These are phyloP conservation scores for Aphelinus certus DNA, from an alignment of 1,140 invertebrate species.

Conservation along the genomic window DNA sequence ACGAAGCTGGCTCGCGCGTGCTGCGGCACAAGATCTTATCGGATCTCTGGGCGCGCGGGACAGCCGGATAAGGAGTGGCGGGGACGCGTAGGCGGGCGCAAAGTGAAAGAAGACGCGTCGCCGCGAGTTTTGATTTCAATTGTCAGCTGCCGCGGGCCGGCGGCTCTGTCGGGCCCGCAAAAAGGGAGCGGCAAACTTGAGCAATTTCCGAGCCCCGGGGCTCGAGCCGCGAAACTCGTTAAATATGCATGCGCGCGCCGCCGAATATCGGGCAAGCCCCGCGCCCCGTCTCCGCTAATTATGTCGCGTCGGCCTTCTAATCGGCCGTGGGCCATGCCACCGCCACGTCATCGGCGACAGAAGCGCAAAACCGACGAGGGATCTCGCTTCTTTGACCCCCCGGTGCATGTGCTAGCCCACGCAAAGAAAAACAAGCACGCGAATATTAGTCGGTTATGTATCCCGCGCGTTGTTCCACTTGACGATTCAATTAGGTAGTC, in stretches of 20 bases:
- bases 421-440: no score
- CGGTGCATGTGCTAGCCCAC: no score
- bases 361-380: no score
- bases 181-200: constrained; percentile 43
- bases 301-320: constrained; percentile 57
- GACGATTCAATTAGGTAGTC: no score
- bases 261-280: constrained; percentile 23
- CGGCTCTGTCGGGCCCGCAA: constrained; percentile 1
- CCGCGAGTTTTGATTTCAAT: constrained; percentile 46
- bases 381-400: no score
- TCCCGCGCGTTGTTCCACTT: no score
- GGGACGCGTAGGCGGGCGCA: neutral
- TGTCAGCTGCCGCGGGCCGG: constrained; percentile 26
- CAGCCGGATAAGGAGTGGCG: constrained; percentile 28
- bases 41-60: neutral
- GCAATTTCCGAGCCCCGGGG: constrained; percentile 51
- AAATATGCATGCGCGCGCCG: constrained; percentile 57
- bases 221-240: constrained; percentile 51
- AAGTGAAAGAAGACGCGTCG: neutral
- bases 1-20: no score
- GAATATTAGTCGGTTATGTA: no score
- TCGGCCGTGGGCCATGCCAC: constrained; percentile 38
- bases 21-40: no score
- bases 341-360: no score
- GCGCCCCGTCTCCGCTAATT: constrained; percentile 61